Percentiles rank a stretch among this genome's conserved stretches.
phyloP scores from a whole-genome alignment of 2,888 invertebrate species.

The Lasioglossum leucozonium region DNA sequence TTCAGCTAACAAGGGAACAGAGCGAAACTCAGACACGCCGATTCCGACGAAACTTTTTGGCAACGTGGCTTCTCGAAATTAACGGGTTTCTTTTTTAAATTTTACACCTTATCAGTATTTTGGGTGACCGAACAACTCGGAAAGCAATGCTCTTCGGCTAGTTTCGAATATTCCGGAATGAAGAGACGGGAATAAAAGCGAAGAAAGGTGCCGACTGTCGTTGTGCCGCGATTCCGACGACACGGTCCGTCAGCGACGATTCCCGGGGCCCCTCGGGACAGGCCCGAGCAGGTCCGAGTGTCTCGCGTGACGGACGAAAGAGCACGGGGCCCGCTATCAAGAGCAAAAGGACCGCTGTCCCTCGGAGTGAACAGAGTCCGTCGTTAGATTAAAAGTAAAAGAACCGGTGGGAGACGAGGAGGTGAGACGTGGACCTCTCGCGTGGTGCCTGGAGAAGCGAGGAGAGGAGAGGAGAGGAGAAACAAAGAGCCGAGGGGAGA shows the following conservation, averaged over 20 bases:
- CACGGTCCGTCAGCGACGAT: conserved; percentile 1
- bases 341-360: conserved; percentile 64
- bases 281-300: not conserved
- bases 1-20: not conserved
- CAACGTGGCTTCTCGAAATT: not conserved
- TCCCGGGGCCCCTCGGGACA: not conserved
- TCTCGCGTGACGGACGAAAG: conserved; percentile 53
- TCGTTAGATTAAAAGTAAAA: conserved; percentile 72
- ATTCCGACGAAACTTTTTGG: not conserved
- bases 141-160: not conserved
- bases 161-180: not conserved
- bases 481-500: conserved; percentile 70
- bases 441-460: not conserved
- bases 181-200: not conserved
- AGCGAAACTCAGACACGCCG: not conserved
- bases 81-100: not conserved
- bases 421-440: conserved; percentile 25
- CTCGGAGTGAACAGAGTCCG: conserved; percentile 56
- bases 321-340: conserved; percentile 43
- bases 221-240: not conserved
- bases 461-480: conserved; percentile 49
- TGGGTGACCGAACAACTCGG: not conserved
- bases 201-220: not conserved
- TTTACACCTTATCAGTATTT: not conserved
- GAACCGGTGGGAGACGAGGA: conserved; percentile 42